A percentile compares a stretch with the other conserved stretches of the same genome.
These are phyloP conservation scores for Trachymyrmex cornetzi DNA, from an alignment of 1,140 invertebrate species.

Conservation along the genomic window DNA sequence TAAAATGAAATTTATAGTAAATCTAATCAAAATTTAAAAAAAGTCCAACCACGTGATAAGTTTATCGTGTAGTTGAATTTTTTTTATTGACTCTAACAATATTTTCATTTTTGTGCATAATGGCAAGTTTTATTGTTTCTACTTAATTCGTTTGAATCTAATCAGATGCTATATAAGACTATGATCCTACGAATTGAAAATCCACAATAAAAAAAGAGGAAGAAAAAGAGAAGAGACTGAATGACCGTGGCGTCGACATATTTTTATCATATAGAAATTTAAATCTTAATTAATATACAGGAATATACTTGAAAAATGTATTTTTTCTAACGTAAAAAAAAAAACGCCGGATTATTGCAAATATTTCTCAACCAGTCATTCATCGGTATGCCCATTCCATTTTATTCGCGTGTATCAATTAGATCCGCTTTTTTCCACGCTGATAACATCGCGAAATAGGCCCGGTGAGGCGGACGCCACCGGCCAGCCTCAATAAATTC, in stretches of 20 bases:
- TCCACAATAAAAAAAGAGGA: not conserved
- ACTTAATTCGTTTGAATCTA: not conserved
- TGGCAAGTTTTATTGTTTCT: too few species aligned
- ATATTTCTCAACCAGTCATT: constrained; percentile 36
- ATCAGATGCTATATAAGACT: not conserved
- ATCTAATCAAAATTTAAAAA: not conserved
- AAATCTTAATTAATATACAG: not conserved
- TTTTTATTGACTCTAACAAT: too few species aligned
- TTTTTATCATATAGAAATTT: not conserved
- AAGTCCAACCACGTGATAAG: too few species aligned
- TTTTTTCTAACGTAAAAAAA: not conserved
- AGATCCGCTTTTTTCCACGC: constrained; percentile 42
- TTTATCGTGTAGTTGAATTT: too few species aligned
- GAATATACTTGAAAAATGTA: not conserved
- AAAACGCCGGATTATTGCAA: not conserved
- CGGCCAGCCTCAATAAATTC: constrained; percentile 45
- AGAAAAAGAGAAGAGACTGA: not conserved
- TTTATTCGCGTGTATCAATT: constrained; percentile 47
- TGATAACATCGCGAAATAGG: constrained; percentile 33
- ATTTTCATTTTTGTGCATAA: too few species aligned
- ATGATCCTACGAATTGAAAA: not conserved
- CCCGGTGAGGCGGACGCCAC: not conserved
- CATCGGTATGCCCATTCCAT: constrained; percentile 8
- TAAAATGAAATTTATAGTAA: not conserved
- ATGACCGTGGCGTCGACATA: too few species aligned